These are phyloP conservation scores for Antheraea pernyi DNA, from an alignment of 1,140 invertebrate genomes.

Conservation along the genomic window DNA sequence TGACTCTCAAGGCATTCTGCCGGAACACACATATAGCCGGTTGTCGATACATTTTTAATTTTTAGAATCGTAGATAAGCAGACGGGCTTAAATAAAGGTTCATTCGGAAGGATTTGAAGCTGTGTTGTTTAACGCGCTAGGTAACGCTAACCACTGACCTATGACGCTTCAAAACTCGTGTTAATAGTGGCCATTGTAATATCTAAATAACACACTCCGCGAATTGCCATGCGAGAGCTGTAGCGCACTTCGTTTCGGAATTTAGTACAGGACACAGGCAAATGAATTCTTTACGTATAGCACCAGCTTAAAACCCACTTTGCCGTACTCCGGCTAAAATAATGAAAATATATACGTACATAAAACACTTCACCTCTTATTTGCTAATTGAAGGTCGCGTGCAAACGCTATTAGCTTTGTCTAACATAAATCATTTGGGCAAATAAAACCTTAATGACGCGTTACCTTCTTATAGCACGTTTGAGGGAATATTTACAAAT, in stretches of 20 bases:
- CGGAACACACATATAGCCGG: no score
- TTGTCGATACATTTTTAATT: no score
- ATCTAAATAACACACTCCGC: no score
- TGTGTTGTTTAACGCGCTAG: no score
- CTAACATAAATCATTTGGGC: not conserved
- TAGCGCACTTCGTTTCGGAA: not conserved
- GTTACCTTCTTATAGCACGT: not conserved
- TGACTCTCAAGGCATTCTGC: no score
- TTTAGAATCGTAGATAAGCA: no score
- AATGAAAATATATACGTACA: not conserved
- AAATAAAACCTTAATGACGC: not conserved
- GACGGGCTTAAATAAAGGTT: no score
- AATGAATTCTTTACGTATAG: not conserved
- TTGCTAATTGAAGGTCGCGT: slow-evolving; percentile 4
- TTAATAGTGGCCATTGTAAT: no score
- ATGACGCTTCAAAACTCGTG: no score
- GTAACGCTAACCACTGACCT: no score
- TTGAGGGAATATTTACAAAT: not conserved
- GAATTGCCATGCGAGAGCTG: no score
- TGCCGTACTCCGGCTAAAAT: not conserved
- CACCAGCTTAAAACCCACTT: not conserved
- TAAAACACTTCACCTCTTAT: slow-evolving; percentile 5
- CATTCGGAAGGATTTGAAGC: no score
- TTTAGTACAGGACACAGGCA: not conserved
- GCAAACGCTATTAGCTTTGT: not conserved